Evolutionary conservation across 2,113 vertebrate genomes (phyloP).

Genomic region (Aptenodytes forsteri): DNA sequence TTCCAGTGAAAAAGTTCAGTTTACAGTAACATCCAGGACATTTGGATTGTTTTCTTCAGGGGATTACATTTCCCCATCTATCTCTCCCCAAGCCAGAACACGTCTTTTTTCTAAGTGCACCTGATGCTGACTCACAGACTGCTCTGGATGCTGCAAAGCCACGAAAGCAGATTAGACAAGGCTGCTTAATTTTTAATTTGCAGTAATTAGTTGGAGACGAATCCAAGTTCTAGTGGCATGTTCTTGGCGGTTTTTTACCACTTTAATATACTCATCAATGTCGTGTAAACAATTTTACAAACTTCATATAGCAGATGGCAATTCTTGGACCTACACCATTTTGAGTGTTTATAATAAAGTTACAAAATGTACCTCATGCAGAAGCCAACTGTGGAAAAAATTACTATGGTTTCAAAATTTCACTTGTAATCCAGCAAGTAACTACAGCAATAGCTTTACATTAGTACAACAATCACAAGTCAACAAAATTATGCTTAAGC

Average conservation of each 20-base stretch:
- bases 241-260: neutral
- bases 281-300: neutral
- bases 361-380: neutral
- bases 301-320: neutral
- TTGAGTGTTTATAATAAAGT: neutral
- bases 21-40: neutral
- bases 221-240: neutral
- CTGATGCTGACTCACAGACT: slow-evolving; percentile 38
- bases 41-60: neutral
- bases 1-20: neutral
- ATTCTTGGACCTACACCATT: neutral
- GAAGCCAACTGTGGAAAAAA: neutral
- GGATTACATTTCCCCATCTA: neutral
- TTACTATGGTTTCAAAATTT: neutral
- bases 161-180: neutral
- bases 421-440: neutral
- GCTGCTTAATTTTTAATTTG: slow-evolving; percentile 15
- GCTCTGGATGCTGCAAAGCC: neutral
- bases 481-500: neutral
- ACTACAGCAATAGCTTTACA: neutral
- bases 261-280: neutral
- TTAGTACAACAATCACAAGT: neutral
- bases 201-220: neutral
- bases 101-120: neutral
- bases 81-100: neutral